Base-by-base conservation (phyloP, 92 coral and sea anemone genomes). In the Paramuricea clavata region DNA sequence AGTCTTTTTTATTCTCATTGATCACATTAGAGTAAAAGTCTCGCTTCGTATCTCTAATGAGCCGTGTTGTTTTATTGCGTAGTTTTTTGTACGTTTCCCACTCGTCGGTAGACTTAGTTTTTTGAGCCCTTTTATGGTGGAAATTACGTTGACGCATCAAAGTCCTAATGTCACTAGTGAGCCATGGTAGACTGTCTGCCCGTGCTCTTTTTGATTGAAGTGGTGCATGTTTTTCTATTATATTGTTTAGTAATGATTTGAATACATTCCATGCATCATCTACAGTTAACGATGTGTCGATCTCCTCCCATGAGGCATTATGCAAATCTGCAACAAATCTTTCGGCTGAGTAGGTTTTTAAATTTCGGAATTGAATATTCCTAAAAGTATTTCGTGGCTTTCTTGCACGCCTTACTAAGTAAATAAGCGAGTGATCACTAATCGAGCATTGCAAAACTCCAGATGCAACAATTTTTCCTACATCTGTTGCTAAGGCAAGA, bases 31-130 rank as follows among this genome's bases (percentile, higher is more conserved):
- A 56, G 80, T 92, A 86, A 60, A 75, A 82, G 16, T 89, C 81
- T 2, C 65, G 88, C 43, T 92, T 92, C 6, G 92, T 23, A 72
- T 81, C 41, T 86, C 94, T 88, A 77, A 92, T 88, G 56, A 92
- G 90, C 76, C 71, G 28, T 10, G 92, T 91, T 71, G 89, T 84
- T 77, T 83, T 84, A 49, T 88, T 91, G 34, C 88, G 91, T 65
- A 87, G 68, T 47, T 86, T 85, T 86, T 74, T 90, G 87, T 86
- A 90, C 23, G 6, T 85, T 23, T 27, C 16, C 89, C 93, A 87
- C 67, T 91, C 85, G n/a, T 83, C 59, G 2, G 74, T 22, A 47
- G 9, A 33, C 75, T 19, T 83, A 6, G 33, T 64, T 56, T 82
- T 91, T 22, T 78, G 90, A 34, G 85, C 86, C 88, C 82, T 69